A percentile compares a stretch with the other conserved stretches of the same genome.
Evolutionary conservation across 2,113 vertebrate species (phyloP).

Genomic region (Scophthalmus maximus): DNA sequence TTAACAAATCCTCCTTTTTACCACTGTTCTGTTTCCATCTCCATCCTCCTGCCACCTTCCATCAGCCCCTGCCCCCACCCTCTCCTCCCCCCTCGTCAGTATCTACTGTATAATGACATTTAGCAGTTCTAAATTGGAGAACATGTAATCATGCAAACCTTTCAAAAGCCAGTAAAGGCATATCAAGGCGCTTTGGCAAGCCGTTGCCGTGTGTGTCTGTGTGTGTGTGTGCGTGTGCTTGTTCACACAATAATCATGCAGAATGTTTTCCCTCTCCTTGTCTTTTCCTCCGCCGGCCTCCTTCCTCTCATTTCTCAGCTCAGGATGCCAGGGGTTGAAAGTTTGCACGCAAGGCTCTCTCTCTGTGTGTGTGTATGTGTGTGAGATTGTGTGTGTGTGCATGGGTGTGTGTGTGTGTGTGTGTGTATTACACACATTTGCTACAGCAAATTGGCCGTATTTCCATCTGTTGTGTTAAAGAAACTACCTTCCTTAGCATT

Average conservation of each 20-base stretch:
- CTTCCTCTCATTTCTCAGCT: slow-evolving; percentile 68
- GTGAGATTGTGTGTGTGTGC: slow-evolving; percentile 32
- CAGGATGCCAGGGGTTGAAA: slow-evolving; percentile 75
- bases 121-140: slow-evolving; percentile 44
- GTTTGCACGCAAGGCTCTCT: slow-evolving; percentile 70
- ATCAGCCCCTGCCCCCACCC: no score
- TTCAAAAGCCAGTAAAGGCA: slow-evolving; percentile 28
- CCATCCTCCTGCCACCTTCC: not conserved
- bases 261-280: slow-evolving; percentile 40
- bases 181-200: slow-evolving; percentile 44
- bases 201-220: not conserved
- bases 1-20: not conserved
- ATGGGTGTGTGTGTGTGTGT: slow-evolving; percentile 53
- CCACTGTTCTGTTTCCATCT: no score
- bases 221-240: not conserved
- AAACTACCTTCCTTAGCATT: slow-evolving; percentile 1
- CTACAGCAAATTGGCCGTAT: slow-evolving; percentile 59
- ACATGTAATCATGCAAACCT: slow-evolving; percentile 54
- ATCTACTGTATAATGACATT: slow-evolving; percentile 50
- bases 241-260: slow-evolving; percentile 47
- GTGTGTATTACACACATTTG: slow-evolving; percentile 38
- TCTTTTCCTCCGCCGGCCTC: slow-evolving; percentile 64
- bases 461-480: slow-evolving; percentile 57
- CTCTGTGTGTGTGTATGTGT: slow-evolving; percentile 54
- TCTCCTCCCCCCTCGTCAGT: slow-evolving; percentile 1